Evolutionary conservation across 2,113 vertebrate species (phyloP).

Genomic region (Mus pahari): DNA sequence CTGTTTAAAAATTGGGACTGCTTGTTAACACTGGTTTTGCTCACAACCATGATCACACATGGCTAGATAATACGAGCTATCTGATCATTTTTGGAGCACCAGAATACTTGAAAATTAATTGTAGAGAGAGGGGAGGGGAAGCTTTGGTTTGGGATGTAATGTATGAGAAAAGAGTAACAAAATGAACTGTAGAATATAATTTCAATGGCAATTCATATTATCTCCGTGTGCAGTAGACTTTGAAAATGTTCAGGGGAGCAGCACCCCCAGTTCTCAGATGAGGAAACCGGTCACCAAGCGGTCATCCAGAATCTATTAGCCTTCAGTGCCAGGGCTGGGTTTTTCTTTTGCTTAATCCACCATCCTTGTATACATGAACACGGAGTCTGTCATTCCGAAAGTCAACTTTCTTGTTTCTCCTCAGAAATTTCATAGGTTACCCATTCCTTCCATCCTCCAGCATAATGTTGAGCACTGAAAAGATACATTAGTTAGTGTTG

Average conservation of each 20-base stretch:
- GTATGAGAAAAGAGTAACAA: not conserved
- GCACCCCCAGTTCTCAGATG: constrained; percentile 4
- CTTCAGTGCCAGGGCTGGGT: not conserved
- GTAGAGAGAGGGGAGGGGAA: not conserved
- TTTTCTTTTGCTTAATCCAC: constrained; percentile 25
- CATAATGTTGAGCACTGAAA: constrained; percentile 92
- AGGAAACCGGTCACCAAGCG: constrained; percentile 22
- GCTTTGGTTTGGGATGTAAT: not conserved
- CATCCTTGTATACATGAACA: not conserved
- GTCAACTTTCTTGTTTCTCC: constrained; percentile 82
- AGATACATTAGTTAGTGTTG: constrained; percentile 1
- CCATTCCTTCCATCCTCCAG: constrained; percentile 96
- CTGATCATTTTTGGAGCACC: not conserved
- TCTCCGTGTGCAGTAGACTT: constrained; percentile 10
- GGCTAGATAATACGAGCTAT: not conserved
- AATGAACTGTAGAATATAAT: not conserved
- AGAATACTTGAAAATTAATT: constrained; percentile 48
- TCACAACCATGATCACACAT: not conserved
- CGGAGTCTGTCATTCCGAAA: constrained; percentile 25
- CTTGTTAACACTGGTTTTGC: not conserved
- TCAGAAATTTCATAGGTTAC: constrained; percentile 87
- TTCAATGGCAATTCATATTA: constrained; percentile 25
- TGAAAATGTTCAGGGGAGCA: not conserved
- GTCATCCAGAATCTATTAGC: constrained; percentile 5
- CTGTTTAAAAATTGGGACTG: not conserved